Conservation (phyloP, 2,797 vertebrate species). For the Zalophus californianus region DNA sequence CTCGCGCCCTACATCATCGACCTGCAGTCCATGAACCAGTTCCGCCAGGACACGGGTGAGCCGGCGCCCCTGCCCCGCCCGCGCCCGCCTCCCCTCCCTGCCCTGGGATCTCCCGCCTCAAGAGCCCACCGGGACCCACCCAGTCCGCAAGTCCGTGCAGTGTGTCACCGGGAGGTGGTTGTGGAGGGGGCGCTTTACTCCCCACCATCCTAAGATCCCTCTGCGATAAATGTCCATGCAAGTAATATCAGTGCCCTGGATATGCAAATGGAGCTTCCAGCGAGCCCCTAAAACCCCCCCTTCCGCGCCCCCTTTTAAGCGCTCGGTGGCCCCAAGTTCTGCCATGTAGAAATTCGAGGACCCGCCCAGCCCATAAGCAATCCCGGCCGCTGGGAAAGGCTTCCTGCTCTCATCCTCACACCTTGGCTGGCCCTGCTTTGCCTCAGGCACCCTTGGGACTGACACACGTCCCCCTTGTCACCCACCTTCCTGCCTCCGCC, state of each 20-base stretch:
- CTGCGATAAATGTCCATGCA: not conserved
- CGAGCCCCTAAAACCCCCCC: not conserved
- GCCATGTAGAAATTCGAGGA: not conserved
- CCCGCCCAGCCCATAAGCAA: not conserved
- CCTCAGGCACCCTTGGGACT: not conserved
- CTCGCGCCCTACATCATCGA: constrained; percentile 96
- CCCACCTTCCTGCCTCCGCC: not conserved
- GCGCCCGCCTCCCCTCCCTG: not conserved
- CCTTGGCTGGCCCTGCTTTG: not conserved
- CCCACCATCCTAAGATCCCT: too few species aligned
- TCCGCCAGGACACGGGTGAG: constrained; percentile 96
- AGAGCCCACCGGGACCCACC: not conserved
- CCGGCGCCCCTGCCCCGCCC: not conserved
- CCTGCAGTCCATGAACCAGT: constrained; percentile 97
- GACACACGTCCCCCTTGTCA: not conserved
- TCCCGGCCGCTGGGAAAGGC: not conserved
- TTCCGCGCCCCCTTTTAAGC: not conserved
- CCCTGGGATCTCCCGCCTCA: not conserved
- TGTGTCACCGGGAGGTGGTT: not conserved
- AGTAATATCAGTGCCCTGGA: not conserved
- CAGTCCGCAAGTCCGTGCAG: not conserved
- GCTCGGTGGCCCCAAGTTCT: not conserved
- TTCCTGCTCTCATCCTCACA: not conserved
- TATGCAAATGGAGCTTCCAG: not conserved
- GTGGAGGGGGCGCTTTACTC: not conserved